Evolutionary conservation across 1,140 invertebrate species (phyloP).

Genomic region (Muscidifurax raptorellus): DNA sequence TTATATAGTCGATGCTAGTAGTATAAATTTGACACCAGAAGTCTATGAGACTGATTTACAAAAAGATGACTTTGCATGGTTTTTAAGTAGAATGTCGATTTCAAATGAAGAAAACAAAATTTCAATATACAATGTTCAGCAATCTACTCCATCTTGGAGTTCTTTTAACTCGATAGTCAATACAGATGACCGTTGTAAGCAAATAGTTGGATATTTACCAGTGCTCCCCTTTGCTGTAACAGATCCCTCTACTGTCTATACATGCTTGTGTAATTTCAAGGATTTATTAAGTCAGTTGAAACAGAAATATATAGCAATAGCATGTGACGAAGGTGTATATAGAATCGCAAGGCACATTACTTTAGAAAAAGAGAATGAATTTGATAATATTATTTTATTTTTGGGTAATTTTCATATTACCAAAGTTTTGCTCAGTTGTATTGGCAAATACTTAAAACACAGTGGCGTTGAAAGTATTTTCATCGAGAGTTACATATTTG

Average conservation of each 20-base stretch:
- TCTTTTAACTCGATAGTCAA: background rate
- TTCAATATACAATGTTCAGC: background rate
- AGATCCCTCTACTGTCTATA: background rate
- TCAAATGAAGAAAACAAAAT: too few relatives aligned
- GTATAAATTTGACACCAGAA: background rate
- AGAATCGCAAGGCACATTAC: background rate
- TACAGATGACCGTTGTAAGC: background rate
- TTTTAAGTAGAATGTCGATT: background rate
- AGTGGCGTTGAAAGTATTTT: slow-evolving; percentile 49
- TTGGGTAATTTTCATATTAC: slow-evolving; percentile 49
- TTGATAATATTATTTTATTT: slow-evolving; percentile 30
- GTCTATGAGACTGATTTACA: background rate
- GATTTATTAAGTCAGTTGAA: background rate
- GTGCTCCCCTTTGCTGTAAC: background rate
- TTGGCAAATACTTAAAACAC: slow-evolving; percentile 46
- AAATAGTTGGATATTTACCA: background rate
- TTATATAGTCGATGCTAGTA: background rate
- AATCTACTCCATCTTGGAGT: background rate
- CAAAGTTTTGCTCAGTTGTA: slow-evolving; percentile 33
- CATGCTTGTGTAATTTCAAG: too few relatives aligned
- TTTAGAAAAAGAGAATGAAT: too few relatives aligned
- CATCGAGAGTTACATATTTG: slow-evolving; percentile 38
- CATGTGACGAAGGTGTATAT: slow-evolving; percentile 25
- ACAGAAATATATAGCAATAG: background rate
- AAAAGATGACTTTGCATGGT: background rate